These are phyloP conservation scores for Saccostrea cuccullata DNA, from an alignment of 1,140 invertebrate genomes.

Conservation along the genomic window DNA sequence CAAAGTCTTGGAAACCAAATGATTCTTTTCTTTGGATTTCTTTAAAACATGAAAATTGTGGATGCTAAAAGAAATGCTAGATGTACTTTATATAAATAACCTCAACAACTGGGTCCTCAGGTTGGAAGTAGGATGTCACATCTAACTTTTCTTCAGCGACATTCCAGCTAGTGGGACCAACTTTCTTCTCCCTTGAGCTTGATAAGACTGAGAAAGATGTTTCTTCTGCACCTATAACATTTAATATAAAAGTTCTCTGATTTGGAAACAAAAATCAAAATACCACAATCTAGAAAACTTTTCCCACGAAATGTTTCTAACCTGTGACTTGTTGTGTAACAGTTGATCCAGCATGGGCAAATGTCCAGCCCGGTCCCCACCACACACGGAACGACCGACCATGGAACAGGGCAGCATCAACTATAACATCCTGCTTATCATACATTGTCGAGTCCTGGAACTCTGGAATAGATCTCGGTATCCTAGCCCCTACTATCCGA, in stretches of 20 bases:
- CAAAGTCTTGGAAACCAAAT: no score
- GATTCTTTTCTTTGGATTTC: no score
- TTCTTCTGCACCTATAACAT: constrained; percentile 38
- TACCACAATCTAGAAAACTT: not conserved
- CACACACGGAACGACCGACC: constrained; percentile 86
- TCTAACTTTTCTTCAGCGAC: constrained; percentile 66
- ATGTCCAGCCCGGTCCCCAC: constrained; percentile 85
- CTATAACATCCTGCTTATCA: constrained; percentile 79
- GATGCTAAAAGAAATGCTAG: not conserved
- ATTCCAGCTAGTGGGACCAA: constrained; percentile 60
- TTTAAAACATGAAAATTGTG: not conserved
- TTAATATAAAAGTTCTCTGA: not conserved
- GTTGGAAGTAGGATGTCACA: constrained; percentile 63
- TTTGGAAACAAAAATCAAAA: not conserved
- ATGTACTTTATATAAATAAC: constrained; percentile 56
- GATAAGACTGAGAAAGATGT: constrained; percentile 59
- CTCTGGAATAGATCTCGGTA: constrained; percentile 64
- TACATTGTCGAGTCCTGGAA: constrained; percentile 69
- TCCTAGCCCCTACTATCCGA: constrained; percentile 66
- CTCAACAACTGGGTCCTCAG: constrained; percentile 61
- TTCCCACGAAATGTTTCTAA: not conserved
- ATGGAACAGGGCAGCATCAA: constrained; percentile 83
- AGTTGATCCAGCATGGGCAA: constrained; percentile 79
- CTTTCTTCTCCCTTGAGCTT: constrained; percentile 43
- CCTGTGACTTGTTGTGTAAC: not conserved